Conservation (phyloP, 2,113 vertebrate species). For the Lepus timidus region DNA sequence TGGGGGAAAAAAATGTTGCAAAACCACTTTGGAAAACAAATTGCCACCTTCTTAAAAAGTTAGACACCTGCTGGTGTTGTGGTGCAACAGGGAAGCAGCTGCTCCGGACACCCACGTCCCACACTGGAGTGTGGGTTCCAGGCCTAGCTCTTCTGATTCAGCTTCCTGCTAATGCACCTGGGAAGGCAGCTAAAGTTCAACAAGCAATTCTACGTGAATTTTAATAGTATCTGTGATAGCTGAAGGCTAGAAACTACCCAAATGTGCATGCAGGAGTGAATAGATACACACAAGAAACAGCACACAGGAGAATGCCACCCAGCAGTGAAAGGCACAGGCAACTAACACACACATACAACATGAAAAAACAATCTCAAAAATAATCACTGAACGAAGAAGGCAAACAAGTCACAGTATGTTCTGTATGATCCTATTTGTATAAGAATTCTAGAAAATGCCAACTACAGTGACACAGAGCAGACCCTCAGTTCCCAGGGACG, state of each 20-base stretch:
- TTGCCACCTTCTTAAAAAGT: slow-evolving; percentile 25
- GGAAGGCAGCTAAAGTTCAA: neutral
- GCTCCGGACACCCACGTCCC: too few relatives aligned
- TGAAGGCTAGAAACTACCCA: slow-evolving; percentile 12
- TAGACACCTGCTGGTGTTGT: neutral
- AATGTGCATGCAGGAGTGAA: neutral
- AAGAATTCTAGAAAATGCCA: slow-evolving; percentile 39
- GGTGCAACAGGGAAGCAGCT: too few relatives aligned
- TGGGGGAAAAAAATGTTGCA: neutral
- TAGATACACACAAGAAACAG: neutral
- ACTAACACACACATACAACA: neutral
- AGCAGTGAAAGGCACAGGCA: neutral
- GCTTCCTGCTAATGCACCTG: too few relatives aligned
- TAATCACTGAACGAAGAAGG: neutral
- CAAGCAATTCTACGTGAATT: slow-evolving; percentile 31
- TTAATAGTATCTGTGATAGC: neutral
- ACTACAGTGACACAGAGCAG: neutral
- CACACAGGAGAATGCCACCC: neutral
- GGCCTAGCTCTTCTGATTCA: too few relatives aligned
- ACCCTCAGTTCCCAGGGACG: neutral
- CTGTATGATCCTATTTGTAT: neutral
- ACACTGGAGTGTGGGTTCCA: too few relatives aligned
- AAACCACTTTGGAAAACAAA: slow-evolving; percentile 5
- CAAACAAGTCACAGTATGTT: neutral
- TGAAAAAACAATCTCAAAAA: neutral